These are phyloP conservation scores for Andrena praecox DNA, from an alignment of 2,888 invertebrate genomes.

Conservation along the genomic window DNA sequence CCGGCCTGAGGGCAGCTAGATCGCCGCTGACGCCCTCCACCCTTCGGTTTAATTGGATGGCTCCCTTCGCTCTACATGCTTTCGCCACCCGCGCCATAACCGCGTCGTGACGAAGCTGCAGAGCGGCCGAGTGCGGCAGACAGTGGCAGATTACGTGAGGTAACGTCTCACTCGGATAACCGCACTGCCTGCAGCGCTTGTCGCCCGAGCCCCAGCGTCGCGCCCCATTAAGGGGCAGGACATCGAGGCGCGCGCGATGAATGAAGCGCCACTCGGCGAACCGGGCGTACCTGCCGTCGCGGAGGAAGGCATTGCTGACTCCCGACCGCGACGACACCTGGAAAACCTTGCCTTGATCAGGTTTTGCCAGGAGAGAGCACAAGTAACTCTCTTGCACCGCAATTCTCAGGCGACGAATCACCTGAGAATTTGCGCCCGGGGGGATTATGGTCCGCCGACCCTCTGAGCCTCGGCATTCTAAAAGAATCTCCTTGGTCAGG, in stretches of 20 bases:
- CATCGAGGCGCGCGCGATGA: slow-evolving; percentile 77
- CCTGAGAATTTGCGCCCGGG: too few species aligned
- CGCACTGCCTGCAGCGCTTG: slow-evolving; percentile 74
- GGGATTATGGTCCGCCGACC: too few species aligned
- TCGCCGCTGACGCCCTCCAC: slow-evolving; percentile 50
- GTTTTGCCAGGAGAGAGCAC: too few species aligned
- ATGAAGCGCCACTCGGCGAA: slow-evolving; percentile 83
- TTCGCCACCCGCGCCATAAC: slow-evolving; percentile 65
- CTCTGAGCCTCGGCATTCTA: too few species aligned
- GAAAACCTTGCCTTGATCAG: too few species aligned
- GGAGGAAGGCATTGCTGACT: not conserved
- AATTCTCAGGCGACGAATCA: too few species aligned
- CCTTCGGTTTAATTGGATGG: slow-evolving; percentile 52
- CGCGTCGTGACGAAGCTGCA: slow-evolving; percentile 71
- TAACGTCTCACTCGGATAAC: slow-evolving; percentile 73
- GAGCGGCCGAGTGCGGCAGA: slow-evolving; percentile 71
- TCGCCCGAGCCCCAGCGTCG: slow-evolving; percentile 63
- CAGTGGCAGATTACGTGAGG: slow-evolving; percentile 75
- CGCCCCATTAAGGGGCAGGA: slow-evolving; percentile 75
- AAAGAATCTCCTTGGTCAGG: too few species aligned
- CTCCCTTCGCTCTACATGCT: slow-evolving; percentile 52
- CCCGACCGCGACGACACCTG: too few species aligned
- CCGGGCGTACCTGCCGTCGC: slow-evolving; percentile 68
- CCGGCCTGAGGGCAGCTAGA: slow-evolving; percentile 50
- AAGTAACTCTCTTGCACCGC: too few species aligned